phyloP scores from a whole-genome alignment of 2,888 invertebrate genomes.

The Pyralis farinalis region DNA sequence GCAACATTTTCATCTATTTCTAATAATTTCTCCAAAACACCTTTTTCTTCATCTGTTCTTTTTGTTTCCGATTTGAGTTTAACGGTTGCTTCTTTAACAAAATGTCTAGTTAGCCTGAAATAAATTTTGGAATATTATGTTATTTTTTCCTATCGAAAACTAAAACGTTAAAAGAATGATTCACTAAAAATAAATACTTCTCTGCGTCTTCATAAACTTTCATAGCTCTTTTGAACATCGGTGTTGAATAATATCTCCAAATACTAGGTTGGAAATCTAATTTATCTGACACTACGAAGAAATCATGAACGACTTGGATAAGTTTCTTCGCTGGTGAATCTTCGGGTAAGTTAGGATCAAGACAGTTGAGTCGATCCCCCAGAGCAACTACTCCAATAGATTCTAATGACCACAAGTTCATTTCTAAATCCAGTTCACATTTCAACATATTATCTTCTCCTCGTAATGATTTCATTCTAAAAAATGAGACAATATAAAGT shows the following conservation, averaged over 20 bases:
- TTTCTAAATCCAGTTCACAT: conserved; percentile 60
- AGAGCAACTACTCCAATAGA: conserved; percentile 34
- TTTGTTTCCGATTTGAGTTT: conserved; percentile 16
- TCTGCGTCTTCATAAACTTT: conserved; percentile 10
- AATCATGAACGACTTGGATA: conserved; percentile 7
- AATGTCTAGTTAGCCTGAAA: neutral
- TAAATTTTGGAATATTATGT: neutral
- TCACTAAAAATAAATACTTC: conserved; percentile 1
- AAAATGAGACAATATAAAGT: neutral
- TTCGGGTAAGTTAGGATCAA: conserved; percentile 15
- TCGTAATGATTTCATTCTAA: conserved; percentile 61
- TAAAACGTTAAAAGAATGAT: no score
- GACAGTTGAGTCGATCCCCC: conserved; percentile 22
- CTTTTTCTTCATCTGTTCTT: conserved; percentile 51
- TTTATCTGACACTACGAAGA: conserved; percentile 3
- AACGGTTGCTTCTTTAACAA: neutral
- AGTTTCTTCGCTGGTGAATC: conserved; percentile 15
- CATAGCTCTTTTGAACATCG: conserved; percentile 8
- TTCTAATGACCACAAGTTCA: conserved; percentile 79
- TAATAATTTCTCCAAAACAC: conserved; percentile 82
- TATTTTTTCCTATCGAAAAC: no score
- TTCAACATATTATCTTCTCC: conserved; percentile 68
- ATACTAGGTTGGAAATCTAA: conserved; percentile 10
- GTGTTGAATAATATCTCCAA: conserved; percentile 7
- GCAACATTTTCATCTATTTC: conserved; percentile 81